Percentiles rank a stretch among this genome's conserved stretches.
Conservation (phyloP, 2,888 invertebrate genomes). For the Chironomus tentans region DNA sequence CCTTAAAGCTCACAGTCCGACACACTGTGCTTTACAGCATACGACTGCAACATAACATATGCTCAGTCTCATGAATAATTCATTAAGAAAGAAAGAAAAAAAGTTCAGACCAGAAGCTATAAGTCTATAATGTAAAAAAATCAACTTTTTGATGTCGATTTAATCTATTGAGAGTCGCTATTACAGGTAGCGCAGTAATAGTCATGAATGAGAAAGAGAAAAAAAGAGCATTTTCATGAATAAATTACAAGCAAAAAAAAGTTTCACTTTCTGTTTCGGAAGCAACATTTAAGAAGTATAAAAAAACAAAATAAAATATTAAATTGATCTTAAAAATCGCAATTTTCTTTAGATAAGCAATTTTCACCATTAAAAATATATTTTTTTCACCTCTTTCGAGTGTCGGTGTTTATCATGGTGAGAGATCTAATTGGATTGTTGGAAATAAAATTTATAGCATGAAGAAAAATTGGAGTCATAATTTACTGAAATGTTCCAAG, state of each 20-base stretch:
- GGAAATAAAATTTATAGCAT: neutral
- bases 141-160: slow-evolving; percentile 6
- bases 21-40: neutral
- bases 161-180: neutral
- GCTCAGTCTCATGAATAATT: slow-evolving; percentile 14
- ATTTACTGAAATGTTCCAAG: neutral
- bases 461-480: neutral
- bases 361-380: neutral
- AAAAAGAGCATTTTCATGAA: neutral
- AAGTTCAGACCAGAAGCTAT: slow-evolving; percentile 19
- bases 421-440: slow-evolving; percentile 13
- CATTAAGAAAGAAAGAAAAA: neutral
- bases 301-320: neutral
- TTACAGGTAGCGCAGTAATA: slow-evolving; percentile 10
- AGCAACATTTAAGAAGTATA: neutral
- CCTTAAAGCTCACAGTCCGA: neutral
- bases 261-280: slow-evolving; percentile 4
- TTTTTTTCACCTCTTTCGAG: too few relatives aligned
- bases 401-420: neutral
- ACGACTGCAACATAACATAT: neutral
- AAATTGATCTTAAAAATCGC: neutral
- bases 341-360: neutral
- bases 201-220: neutral
- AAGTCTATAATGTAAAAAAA: neutral
- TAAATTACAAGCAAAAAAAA: neutral